Base-by-base conservation (phyloP, 2,888 invertebrate species). In the Cyclophora punctaria region DNA sequence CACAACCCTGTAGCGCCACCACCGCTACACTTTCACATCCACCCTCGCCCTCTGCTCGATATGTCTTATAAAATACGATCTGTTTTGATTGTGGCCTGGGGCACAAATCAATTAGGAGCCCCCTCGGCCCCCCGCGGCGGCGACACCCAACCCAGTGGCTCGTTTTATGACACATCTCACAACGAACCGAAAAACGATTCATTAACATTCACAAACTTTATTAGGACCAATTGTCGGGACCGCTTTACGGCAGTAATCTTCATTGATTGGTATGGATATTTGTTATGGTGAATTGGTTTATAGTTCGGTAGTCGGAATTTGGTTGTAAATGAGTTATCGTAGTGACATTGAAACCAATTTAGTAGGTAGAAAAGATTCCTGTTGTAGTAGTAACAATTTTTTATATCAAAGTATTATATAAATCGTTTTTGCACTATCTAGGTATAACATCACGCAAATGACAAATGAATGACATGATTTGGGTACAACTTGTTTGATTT, bases 31-130 rank as follows among this genome's bases (percentile, higher is more conserved):
- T 35, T n/a, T 52, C 53, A 5, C 33, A 44, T 52, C 53, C 58
- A 77, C 81, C 82, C 81, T 80, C 83, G 62, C 83, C 80, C 82
- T 77, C 80, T 73, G 69, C 58, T 60, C 64, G 80, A 84, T 87
- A 81, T 80, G 77, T 87, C 88, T 87, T 88, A 86, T 88, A 88
- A 88, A 88, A 86, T 87, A 87, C 88, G 89, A 89, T 88, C 88
- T 89, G 89, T 89, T 89, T 89, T 89, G 88, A 89, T 88, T 89
- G 87, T 88, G 86, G 89, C 89, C 89, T 81, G 83, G 86, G 89
- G 89, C 89, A 86, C 89, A 87, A 87, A 89, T 88, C 89, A 88
- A 89, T 88, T 88, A 89, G 87, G 82, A 69, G 73, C 70, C 83
- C 73, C 75, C 70, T 55, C 64, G 73, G 70, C 75, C 77, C 75